A percentile compares a stretch with the other conserved stretches of the same genome.
Conservation (phyloP, 2,797 vertebrate genomes). For the Helarctos malayanus region DNA sequence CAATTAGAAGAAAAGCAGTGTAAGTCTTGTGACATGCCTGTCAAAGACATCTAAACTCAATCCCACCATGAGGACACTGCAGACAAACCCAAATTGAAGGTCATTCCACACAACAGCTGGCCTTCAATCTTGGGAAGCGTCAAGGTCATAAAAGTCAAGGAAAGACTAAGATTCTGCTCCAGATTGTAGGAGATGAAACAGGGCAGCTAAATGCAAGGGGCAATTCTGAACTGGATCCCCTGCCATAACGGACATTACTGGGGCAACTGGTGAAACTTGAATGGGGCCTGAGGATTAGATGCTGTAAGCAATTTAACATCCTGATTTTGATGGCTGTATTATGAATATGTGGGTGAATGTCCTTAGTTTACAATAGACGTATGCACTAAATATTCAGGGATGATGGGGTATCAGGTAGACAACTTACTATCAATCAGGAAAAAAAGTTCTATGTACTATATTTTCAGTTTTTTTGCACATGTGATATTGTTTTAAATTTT, state of each 20-base stretch:
- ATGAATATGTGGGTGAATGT: neutral
- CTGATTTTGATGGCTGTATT: neutral
- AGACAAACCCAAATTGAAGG: neutral
- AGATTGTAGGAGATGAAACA: neutral
- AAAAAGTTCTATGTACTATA: neutral
- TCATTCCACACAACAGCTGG: neutral
- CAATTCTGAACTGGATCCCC: neutral
- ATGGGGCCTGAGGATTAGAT: neutral
- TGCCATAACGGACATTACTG: neutral
- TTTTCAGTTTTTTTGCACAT: neutral
- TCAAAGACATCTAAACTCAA: neutral
- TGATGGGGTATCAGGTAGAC: neutral
- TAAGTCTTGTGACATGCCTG: neutral
- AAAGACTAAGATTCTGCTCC: neutral
- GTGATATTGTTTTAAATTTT: neutral
- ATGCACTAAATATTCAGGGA: neutral
- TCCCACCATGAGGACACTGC: neutral
- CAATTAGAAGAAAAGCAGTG: neutral
- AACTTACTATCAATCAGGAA: neutral
- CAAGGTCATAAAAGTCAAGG: neutral
- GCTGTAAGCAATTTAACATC: neutral
- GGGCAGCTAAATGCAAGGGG: neutral
- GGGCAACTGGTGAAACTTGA: neutral
- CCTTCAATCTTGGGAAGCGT: neutral
- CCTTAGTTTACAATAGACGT: neutral